phyloP scores from a whole-genome alignment of 2,888 invertebrate species.

The Trichogramma dendrolimi region DNA sequence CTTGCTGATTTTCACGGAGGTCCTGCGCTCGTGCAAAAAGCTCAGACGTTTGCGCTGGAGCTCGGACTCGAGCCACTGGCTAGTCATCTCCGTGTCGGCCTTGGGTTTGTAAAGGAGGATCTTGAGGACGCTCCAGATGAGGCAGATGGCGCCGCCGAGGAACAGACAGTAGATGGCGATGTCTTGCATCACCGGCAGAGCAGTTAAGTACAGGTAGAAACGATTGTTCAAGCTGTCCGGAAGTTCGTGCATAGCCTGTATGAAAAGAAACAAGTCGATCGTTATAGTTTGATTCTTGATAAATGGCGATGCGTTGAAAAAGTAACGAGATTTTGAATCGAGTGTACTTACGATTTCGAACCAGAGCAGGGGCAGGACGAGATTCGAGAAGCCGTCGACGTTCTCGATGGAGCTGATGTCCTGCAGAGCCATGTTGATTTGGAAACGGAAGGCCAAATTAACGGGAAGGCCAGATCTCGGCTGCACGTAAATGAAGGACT shows the following conservation, averaged over 20 bases:
- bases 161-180: constrained; percentile 57
- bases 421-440: constrained; percentile 80
- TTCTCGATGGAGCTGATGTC: constrained; percentile 65
- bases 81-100: constrained; percentile 17
- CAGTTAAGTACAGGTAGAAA: constrained; percentile 70
- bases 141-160: constrained; percentile 54
- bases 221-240: constrained; percentile 61
- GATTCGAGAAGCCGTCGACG: constrained; percentile 64
- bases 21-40: constrained; percentile 39
- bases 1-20: constrained; percentile 39
- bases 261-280: constrained; percentile 3
- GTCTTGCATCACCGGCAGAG: constrained; percentile 63
- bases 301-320: neutral
- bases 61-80: constrained; percentile 42
- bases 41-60: constrained; percentile 40
- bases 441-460: constrained; percentile 73
- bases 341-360: constrained; percentile 78
- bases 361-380: constrained; percentile 79
- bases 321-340: neutral
- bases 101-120: constrained; percentile 42
- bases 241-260: constrained; percentile 67
- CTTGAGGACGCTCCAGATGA: constrained; percentile 55
- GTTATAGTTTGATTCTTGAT: neutral
- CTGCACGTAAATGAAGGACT: constrained; percentile 71
- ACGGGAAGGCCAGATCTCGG: constrained; percentile 78